Evolutionary conservation across 2,797 vertebrate species (phyloP), one percentile per base, ranked within the genome.

Genomic region (Tolypeutes matacus): DNA sequence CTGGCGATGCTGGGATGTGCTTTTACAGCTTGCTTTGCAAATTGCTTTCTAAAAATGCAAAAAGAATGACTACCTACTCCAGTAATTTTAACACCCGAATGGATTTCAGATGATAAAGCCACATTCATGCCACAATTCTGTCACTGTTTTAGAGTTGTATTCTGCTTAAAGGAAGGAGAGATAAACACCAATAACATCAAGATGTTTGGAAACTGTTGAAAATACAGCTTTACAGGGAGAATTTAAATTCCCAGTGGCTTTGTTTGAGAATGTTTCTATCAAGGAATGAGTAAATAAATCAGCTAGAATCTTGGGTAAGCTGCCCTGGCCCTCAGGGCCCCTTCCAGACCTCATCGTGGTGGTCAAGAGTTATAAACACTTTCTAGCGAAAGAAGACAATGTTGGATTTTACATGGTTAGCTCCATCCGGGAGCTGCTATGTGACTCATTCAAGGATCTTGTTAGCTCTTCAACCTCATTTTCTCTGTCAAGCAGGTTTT

Each of bases 181-280:
- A 39, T 34, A 69, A 86, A 34, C 78, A n/a, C 31, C 36, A 25
- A 18, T 65, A 60, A 75, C 9, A 9, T n/a, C 29, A 64, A 65
- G 86, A 88, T 75, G 27, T 77, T 88, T 69, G 14, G 82, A 49
- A 92, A 73, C 29, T 64, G 67, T 62, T 83, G 78, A 49, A 78
- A 67, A 49, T 49, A 72, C 83, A 51, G 29, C 93, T 88, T 95
- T 76, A 88, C 25, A 80, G 83, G 53, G 80, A 96, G 36, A 76
- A 82, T 18, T 72, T 72, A 25, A 42, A n/a, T 94, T 58, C 75
- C 64, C 9, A 18, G 2, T 42, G 75, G 23, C 34, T 81, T 95
- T 70, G 49, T n/a, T 80, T 53, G 27, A 56, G 29, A 88, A 78
- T 18, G 13, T 72, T 70, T 89, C 62, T 64, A 42, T 53, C 60